A percentile compares a stretch with the other conserved stretches of the same genome.
These are phyloP conservation scores for Sternotherus odoratus DNA, from an alignment of 2,797 vertebrate species.

Conservation along the genomic window DNA sequence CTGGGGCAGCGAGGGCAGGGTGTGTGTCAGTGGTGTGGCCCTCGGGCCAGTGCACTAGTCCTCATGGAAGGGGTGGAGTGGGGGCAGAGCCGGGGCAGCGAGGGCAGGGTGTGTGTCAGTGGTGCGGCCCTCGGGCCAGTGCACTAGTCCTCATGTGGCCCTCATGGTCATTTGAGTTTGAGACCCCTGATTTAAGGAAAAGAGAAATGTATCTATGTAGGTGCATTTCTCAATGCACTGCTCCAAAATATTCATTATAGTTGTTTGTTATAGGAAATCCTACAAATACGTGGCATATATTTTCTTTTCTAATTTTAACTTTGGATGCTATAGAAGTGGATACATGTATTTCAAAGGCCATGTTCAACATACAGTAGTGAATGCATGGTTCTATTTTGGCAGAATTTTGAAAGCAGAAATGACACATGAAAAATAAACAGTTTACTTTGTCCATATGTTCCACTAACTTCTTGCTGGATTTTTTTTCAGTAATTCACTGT, in stretches of 20 bases:
- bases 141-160: too few species aligned
- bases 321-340: background rate
- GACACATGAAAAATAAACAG: background rate
- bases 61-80: too few species aligned
- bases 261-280: background rate
- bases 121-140: too few species aligned
- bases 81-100: too few species aligned
- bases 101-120: too few species aligned
- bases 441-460: constrained; percentile 16
- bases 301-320: constrained; percentile 39
- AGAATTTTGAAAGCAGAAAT: constrained; percentile 29
- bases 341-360: background rate
- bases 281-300: background rate
- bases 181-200: background rate
- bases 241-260: background rate
- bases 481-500: background rate
- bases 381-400: background rate
- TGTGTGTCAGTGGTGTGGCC: too few species aligned
- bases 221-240: background rate
- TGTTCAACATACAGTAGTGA: background rate
- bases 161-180: too few species aligned
- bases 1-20: too few species aligned
- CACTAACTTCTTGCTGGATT: background rate
- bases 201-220: background rate
- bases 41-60: too few species aligned